phyloP scores from a whole-genome alignment of 2,113 vertebrate genomes.

The Siniperca chuatsi region DNA sequence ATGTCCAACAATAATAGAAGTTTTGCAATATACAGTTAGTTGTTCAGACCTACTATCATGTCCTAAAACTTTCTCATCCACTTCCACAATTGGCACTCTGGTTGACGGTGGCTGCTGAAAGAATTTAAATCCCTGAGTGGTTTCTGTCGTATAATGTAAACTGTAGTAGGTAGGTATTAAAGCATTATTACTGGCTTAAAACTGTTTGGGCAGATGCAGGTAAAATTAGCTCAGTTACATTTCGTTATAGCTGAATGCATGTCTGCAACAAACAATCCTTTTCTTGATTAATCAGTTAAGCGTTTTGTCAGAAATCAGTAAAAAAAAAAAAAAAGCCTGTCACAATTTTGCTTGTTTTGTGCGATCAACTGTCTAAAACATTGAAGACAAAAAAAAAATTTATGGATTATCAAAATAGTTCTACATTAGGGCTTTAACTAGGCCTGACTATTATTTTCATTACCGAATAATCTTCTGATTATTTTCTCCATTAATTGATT shows the following conservation, averaged over 20 bases:
- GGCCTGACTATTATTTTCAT: no score
- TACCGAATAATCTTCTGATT: background rate
- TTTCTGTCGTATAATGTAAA: slow-evolving; percentile 26
- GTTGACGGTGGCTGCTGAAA: background rate
- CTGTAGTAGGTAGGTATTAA: background rate
- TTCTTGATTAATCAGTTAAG: background rate
- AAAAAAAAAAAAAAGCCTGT: background rate
- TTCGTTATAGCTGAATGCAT: background rate
- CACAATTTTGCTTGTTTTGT: background rate
- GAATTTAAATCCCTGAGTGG: slow-evolving; percentile 2
- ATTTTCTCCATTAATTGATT: background rate
- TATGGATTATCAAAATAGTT: background rate
- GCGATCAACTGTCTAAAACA: background rate
- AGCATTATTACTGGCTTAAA: background rate
- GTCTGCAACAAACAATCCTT: background rate
- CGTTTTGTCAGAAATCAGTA: background rate
- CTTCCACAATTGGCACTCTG: background rate
- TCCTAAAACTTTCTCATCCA: background rate
- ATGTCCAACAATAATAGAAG: background rate
- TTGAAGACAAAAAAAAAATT: no score
- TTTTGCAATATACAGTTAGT: background rate
- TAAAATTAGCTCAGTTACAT: background rate
- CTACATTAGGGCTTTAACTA: background rate
- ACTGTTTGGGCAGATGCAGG: background rate
- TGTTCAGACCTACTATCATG: background rate